These are phyloP conservation scores for Molossus alvarezi DNA, from an alignment of 2,797 vertebrate genomes.

Conservation along the genomic window DNA sequence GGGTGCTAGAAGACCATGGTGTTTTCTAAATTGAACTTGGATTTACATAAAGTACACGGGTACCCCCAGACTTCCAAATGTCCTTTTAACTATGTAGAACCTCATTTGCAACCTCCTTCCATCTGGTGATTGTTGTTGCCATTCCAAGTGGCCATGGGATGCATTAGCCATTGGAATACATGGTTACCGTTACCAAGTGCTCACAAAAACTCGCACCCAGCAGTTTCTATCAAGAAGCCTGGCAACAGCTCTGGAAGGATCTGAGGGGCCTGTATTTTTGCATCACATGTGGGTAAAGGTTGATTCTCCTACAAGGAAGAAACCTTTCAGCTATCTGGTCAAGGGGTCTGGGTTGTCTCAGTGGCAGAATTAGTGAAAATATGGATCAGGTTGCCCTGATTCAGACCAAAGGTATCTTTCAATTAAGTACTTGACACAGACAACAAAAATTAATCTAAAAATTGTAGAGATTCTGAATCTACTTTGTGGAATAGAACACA, in stretches of 20 bases:
- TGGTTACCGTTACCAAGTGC: slow-evolving; percentile 15
- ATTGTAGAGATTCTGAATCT: not conserved
- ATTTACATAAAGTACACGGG: slow-evolving; percentile 6
- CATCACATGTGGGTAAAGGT: not conserved
- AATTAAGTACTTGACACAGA: not conserved
- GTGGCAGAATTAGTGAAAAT: not conserved
- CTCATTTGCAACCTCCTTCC: slow-evolving; percentile 49
- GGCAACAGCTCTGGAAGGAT: not conserved
- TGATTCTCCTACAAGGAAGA: not conserved
- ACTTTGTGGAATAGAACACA: not conserved
- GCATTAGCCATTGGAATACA: not conserved
- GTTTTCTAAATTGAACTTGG: slow-evolving; percentile 38
- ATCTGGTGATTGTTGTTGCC: slow-evolving; percentile 53
- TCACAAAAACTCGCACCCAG: not conserved
- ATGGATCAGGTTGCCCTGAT: not conserved
- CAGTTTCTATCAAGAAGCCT: slow-evolving; percentile 18
- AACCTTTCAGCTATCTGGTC: not conserved
- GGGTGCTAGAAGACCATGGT: not conserved
- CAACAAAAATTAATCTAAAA: slow-evolving; percentile 34
- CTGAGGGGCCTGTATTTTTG: not conserved
- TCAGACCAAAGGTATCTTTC: not conserved
- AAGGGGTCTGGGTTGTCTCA: not conserved
- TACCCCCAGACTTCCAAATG: slow-evolving; percentile 59
- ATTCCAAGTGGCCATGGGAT: slow-evolving; percentile 34
- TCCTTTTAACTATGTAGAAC: slow-evolving; percentile 61